Base-by-base conservation (phyloP, 2,113 vertebrate genomes). In the Hippocampus mohnikei region DNA sequence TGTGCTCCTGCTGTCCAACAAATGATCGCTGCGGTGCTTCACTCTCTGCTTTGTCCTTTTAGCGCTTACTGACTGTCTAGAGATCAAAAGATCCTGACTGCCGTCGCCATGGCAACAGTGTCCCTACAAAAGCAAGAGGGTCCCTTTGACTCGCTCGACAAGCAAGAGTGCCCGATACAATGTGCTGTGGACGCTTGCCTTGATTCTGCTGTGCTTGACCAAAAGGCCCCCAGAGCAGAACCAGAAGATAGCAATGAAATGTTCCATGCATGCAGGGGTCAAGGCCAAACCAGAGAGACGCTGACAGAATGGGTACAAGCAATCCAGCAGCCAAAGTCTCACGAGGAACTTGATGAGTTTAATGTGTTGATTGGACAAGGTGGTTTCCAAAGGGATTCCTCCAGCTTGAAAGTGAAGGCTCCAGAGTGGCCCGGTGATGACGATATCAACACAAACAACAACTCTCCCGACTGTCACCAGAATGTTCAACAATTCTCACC, bases 91-190 rank as follows among this genome's bases (percentile, higher is more conserved):
- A 77, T 64, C 69, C 71, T 70, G 61, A 76, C 66, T 64, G 72
- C 67, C 20, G 78, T 83, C 66, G 71, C 74, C 75, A 84, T 87
- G 86, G 85, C 69, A 85, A 87, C 84, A 75, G 40, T 46, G 41
- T 59, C 72, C 62, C 78, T 72, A 67, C 73, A 65, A 46, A 46
- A 84, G 56, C 70, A 76, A 20, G 73, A 62, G 65, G 75, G 70
- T 58, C 73, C 78, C 21, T 71, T 76, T 25, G 40, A 58, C 63
- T 79, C 70, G 9, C 70, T 50, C 3, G 76, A 78, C 2, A 60
- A 78, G 70, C 37, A 46, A 40, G 83, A 84, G 56, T 62, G 68
- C 42, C 52, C 71, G 72, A 67, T 33, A 3, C 73, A 69, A 37
- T 68, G 60, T 55, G 69, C 75, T n/a, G 61, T 56, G 27, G 61